Percentiles rank a stretch among this genome's conserved stretches.
Evolutionary conservation across 2,888 invertebrate species (phyloP).

Genomic region (Sphinx pinastri): DNA sequence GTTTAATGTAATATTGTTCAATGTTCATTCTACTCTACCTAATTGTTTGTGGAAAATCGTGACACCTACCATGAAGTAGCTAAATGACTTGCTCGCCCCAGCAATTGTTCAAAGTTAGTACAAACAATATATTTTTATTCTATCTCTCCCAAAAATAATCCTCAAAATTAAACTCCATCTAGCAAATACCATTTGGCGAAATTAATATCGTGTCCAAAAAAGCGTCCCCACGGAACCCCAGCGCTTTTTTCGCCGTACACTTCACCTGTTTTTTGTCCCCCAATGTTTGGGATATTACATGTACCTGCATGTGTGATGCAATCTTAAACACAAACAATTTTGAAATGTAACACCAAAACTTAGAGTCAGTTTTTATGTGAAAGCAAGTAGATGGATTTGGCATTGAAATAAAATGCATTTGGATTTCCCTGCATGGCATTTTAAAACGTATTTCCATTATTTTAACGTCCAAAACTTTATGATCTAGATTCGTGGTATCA

Average conservation of each 20-base stretch:
- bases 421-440: conserved; percentile 33
- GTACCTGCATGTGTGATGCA: conserved; percentile 61
- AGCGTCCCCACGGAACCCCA: conserved; percentile 1
- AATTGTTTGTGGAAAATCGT: no score
- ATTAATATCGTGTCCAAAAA: not conserved
- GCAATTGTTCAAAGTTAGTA: no score
- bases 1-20: no score
- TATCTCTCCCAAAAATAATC: not conserved
- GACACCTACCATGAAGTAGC: no score
- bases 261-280: conserved; percentile 54
- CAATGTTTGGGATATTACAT: conserved; percentile 43
- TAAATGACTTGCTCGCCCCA: no score
- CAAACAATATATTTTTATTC: not conserved
- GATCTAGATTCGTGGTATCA: not conserved
- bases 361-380: conserved; percentile 30
- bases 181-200: conserved; percentile 8
- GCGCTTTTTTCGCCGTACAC: conserved; percentile 30
- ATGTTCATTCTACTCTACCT: no score
- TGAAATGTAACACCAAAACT: not conserved
- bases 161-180: not conserved
- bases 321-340: conserved; percentile 34
- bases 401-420: conserved; percentile 47
- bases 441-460: not conserved
- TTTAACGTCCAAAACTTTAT: conserved; percentile 24
- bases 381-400: conserved; percentile 42